Conservation (phyloP, 1,140 invertebrate genomes). For the Cotesia typhae region DNA sequence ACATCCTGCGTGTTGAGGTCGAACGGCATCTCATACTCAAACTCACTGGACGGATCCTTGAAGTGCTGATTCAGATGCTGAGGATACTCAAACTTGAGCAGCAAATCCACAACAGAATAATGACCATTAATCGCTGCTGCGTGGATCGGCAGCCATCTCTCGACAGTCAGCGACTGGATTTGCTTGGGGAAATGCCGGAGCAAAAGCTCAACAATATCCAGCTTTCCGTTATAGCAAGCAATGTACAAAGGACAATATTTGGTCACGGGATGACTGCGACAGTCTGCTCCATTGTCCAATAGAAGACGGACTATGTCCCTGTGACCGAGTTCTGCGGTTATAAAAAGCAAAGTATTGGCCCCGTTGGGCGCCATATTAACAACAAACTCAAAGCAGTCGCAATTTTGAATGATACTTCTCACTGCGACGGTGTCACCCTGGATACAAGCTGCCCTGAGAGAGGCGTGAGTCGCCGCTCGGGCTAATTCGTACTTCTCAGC, state of each 20-base stretch:
- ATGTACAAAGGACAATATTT: constrained; percentile 93
- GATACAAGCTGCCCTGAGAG: constrained; percentile 76
- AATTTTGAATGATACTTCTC: constrained; percentile 72
- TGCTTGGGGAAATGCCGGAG: constrained; percentile 76
- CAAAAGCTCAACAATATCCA: constrained; percentile 82
- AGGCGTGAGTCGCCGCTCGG: constrained; percentile 74
- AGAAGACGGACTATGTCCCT: constrained; percentile 82
- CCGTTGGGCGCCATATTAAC: constrained; percentile 88
- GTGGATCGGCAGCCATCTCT: constrained; percentile 92
- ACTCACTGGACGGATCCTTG: constrained; percentile 76
- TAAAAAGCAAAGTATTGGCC: constrained; percentile 85
- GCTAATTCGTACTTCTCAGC: constrained; percentile 77
- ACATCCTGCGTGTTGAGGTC: constrained; percentile 91
- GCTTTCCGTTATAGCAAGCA: constrained; percentile 85
- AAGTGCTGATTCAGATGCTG: constrained; percentile 67
- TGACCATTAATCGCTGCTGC: constrained; percentile 91
- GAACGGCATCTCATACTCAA: constrained; percentile 87
- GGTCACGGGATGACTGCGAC: constrained; percentile 85
- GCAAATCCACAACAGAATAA: constrained; percentile 75
- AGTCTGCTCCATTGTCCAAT: constrained; percentile 84
- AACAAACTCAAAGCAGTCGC: constrained; percentile 74
- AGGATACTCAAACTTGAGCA: constrained; percentile 87
- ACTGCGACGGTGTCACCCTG: constrained; percentile 74
- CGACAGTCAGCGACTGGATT: constrained; percentile 82
- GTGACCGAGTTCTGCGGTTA: constrained; percentile 83